Evolutionary conservation across 2,888 invertebrate genomes (phyloP).

Genomic region (Tipula vernalis): DNA sequence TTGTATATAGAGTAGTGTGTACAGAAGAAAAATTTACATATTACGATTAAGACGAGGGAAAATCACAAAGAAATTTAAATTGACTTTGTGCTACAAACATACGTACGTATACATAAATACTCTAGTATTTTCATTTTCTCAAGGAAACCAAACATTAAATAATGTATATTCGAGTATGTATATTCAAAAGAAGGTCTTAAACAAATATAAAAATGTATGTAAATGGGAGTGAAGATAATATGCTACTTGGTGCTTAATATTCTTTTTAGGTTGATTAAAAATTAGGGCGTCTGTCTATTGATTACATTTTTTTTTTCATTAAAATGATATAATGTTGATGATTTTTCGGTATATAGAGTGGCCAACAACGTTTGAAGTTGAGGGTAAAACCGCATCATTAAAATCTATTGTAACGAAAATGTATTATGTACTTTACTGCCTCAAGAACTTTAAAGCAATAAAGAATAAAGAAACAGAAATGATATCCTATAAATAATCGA

Average conservation of each 20-base stretch:
- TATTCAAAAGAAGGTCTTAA: neutral
- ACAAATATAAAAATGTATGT: neutral
- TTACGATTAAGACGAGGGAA: neutral
- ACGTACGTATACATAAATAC: neutral
- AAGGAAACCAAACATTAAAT: slow-evolving; percentile 4
- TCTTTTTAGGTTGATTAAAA: neutral
- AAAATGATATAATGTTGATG: too few species aligned
- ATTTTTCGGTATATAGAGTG: too few species aligned
- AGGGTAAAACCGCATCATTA: too few species aligned
- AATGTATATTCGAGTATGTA: neutral
- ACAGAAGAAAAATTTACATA: neutral
- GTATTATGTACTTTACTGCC: too few species aligned
- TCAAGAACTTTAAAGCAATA: too few species aligned
- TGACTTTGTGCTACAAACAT: neutral
- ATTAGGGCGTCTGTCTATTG: neutral
- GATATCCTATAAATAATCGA: too few species aligned
- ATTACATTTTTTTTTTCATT: neutral
- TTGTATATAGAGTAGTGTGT: neutral
- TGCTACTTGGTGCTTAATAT: neutral
- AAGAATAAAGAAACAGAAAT: too few species aligned
- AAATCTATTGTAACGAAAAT: too few species aligned
- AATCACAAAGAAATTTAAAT: neutral
- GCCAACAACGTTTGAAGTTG: too few species aligned
- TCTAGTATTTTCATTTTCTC: neutral
- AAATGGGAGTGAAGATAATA: neutral